Percentiles rank a stretch among this genome's conserved stretches.
phyloP scores from a whole-genome alignment of 1,140 invertebrate genomes.

The Kradibia gibbosae region DNA sequence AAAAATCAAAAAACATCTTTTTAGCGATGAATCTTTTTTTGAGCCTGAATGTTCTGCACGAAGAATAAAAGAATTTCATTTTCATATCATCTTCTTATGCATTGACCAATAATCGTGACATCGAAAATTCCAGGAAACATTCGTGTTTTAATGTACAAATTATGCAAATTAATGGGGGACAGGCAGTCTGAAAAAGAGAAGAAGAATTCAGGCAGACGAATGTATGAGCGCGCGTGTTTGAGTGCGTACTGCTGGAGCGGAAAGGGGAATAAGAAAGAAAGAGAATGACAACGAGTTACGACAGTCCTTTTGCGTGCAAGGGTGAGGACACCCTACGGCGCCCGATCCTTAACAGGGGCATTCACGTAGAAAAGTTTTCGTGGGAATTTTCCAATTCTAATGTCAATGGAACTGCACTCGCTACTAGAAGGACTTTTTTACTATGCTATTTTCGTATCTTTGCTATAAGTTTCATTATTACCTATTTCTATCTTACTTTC shows the following conservation, averaged over 20 bases:
- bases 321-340: conserved; percentile 34
- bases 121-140: conserved; percentile 32
- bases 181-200: background rate
- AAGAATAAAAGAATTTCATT: background rate
- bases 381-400: conserved; percentile 44
- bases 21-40: background rate
- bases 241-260: background rate
- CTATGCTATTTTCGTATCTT: background rate
- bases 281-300: background rate
- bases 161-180: conserved; percentile 38
- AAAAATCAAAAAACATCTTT: background rate
- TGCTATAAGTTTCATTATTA: background rate
- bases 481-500: background rate
- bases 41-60: background rate
- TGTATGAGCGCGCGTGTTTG: background rate
- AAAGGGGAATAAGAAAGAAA: background rate
- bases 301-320: background rate
- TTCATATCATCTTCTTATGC: background rate
- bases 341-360: conserved; percentile 38
- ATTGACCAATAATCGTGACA: background rate
- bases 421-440: background rate
- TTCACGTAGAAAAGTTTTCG: conserved; percentile 41
- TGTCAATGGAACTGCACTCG: conserved; percentile 21
- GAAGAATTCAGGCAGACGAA: background rate
- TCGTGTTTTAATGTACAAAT: conserved; percentile 43